Base-by-base conservation (phyloP, 1,140 invertebrate genomes). In the Leptinotarsa defecta region DNA sequence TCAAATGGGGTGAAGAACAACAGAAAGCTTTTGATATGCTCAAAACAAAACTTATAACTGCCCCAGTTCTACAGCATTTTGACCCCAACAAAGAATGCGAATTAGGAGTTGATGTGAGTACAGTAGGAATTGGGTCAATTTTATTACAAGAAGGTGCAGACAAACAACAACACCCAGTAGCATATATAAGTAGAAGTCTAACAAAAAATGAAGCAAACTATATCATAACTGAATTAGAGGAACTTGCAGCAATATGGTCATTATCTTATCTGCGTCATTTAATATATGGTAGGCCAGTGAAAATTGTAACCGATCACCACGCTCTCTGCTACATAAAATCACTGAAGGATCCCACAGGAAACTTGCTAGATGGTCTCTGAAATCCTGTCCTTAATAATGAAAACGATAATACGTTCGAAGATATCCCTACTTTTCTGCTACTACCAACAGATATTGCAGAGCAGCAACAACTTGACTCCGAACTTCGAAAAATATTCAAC, bases 321-420 rank as follows among this genome's bases (percentile, higher is more conserved):
- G 86, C 88, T 0, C 69, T 90, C 22, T 79, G 78, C 19, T 90
- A 85, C 84, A 77, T 90, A 2, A 73, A 83, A 15, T 80, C 81
- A 5, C 76, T 87, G 0, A 87, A 86, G 20, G 80, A 82, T 68
- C 78, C 82, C 3, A 77, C 70, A 8, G 82, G 81, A 27, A 80
- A 57, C 68, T 85, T 4, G 80, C 84, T 2, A 24, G 84, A 52
- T 86, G 83, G 84, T 63, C 75, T 0, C 63, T 82, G 3, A 80
- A 81, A 81, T 15, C 72, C 76, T 34, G 73, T 65, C 5, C 19
- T 65, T 13, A 65, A 13, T 13, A 65, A 65, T 22, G 24, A 77
- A 78, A 77, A 65, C 62, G 8, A 68, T 13, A 11, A n/a, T n/a
- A 63, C 69, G 13, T n/a, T 70, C 17, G 67, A 74, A 13, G 68